Evolutionary conservation across 2,888 invertebrate species (phyloP), one percentile per base, ranked within the genome.

Genomic region (Hemithea aestivaria): DNA sequence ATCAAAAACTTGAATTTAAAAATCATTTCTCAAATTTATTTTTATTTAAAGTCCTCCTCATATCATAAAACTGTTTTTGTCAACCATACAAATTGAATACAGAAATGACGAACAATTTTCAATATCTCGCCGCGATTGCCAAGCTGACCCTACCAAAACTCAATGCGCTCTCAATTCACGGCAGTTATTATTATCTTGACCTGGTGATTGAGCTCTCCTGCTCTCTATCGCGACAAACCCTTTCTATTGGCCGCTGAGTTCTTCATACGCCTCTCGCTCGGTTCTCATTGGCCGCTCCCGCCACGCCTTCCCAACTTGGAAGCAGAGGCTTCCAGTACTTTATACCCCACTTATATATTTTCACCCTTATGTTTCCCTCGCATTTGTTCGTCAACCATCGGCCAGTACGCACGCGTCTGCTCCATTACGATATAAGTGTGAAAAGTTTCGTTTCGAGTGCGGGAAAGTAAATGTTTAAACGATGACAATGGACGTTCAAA

Each of bases 401-500:
- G 69, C 57, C 61, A 62, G 72, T 64, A 81, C 85, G 85, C 83
- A 84, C 87, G 83, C 81, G 76, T 78, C 62, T 63, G 56, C 41
- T 52, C 45, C 34, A 36, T 52, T 71, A 76, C 85, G 84, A 82
- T 73, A 79, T 73, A 85, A 83, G 83, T 82, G 81, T 60, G 37
- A 69, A 85, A 85, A 85, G 78, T 84, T 85, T 66, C 50, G 72
- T 71, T 56, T 64, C 45, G 57, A 66, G 78, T 73, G 74, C 59
- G 58, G 39, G 56, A 59, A 53, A 65, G 61, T 83, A 80, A 80
- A 84, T 84, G 83, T 70, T 22, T 54, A 69, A 74, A 88, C 82
- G 67, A 91, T 92, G 90, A 91, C 91, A 81, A 92, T 92, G 92
- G 92, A 92, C 88, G 88, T 91, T 79, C 88, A 88, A 76, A 87